Evolutionary conservation across 2,888 invertebrate genomes (phyloP), one percentile per base, ranked within the genome.

Genomic region (Holacanthella duospinosa): DNA sequence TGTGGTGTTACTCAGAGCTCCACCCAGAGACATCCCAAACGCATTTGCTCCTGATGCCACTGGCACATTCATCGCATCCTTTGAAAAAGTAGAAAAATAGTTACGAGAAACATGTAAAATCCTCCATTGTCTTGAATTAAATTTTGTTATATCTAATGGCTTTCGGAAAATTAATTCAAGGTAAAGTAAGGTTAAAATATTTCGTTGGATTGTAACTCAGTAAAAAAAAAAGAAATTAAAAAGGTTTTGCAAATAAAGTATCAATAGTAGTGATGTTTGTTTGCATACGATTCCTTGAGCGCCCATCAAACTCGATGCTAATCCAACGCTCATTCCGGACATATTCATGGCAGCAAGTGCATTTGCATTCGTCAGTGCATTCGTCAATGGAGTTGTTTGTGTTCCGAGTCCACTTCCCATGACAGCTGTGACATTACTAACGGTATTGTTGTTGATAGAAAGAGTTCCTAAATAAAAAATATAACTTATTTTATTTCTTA

Each of bases 21-120:
- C 75, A 21, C 75, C 75, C 25, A 76, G 76, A 48, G 77, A 77
- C 62, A 78, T 76, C 25, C 75, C 74, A 65, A 75, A 77, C 62
- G 74, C 77, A 44, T 68, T 68, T 3, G 66, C 63, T 55, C 66
- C 65, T 9, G 66, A 63, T 25, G 64, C 67, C 1, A 62, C 68
- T 3, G 64, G 63, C 1, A 66, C 66, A 16, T 66, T 66, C 4
- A 60, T 61, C 0, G 66, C 62, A 9, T 64, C 68, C 2, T 66
- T 61, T 1, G 66, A 66, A 54, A 55, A 48, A n/a, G n/a, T n/a
- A n/a, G n/a, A n/a, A n/a, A n/a, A n/a, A n/a, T n/a, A n/a, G n/a
- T n/a, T n/a, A n/a, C n/a, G n/a, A n/a, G n/a, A n/a, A n/a, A n/a
- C n/a, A n/a, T n/a, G n/a, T n/a, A n/a, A n/a, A n/a, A n/a, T n/a